Evolutionary conservation across 1,140 invertebrate species (phyloP), one percentile per base, ranked within the genome.

Genomic region (Bombus pascuorum): DNA sequence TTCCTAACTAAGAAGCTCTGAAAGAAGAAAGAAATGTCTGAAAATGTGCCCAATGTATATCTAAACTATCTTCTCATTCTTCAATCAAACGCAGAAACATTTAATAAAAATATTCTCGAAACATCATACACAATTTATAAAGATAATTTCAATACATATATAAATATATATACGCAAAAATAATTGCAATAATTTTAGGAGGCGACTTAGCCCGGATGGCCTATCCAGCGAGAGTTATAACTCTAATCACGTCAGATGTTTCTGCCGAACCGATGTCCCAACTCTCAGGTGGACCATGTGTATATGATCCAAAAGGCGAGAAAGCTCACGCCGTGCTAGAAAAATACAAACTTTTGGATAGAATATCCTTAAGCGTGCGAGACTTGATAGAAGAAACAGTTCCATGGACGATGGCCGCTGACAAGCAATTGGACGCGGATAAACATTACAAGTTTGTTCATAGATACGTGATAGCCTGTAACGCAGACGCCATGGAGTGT

Each of bases 161-260:
- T 53, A 53, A 53, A 53, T 53, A 53, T 22, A 6, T 53, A 32
- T 66, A 13, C 28, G 3, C 1, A 34, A 34, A 72, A 72, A 34
- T 57, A 66, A 44, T 59, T 78, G 34, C 4, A 22, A 59, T 59
- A 28, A 53, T 53, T 53, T 53, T 62, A 95, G 96, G 96, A n/a
- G 97, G 97, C 47, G 95, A 96, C 62, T 90, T 97, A 39, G 96
- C 96, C n/a, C 89, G 91, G 84, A 65, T 94, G 34, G 96, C 96
- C 39, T 93, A 94, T 86, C 96, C 96, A 13, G 95, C 95, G 9
- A 93, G 95, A 92, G 94, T 97, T 53, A 93, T 97, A 39, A 95
- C 95, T 3, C 87, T 97, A 12, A 96, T 97, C 78, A 94, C 97
- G 37, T 97, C 97, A 18, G 97, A 97, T 93, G 95, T 97, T n/a